Evolutionary conservation across 2,797 vertebrate genomes (phyloP).

Genomic region (Eulemur coronatus): DNA sequence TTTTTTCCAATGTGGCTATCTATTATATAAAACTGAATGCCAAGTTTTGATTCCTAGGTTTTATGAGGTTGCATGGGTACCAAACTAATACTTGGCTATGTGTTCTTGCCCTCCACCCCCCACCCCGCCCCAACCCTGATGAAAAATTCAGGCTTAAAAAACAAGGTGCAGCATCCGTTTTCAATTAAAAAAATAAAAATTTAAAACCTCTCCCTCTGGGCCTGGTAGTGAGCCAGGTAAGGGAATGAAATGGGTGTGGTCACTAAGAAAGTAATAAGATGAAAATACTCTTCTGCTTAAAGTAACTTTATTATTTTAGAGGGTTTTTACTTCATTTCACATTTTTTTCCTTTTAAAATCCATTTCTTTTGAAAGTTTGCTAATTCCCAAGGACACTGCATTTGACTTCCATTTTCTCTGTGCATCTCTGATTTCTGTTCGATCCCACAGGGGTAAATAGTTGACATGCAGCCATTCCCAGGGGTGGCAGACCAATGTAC

Average conservation of each 20-base stretch:
- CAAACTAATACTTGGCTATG: conserved; percentile 46
- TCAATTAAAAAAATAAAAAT: conserved; percentile 70
- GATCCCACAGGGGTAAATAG: conserved; percentile 68
- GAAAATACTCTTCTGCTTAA: conserved; percentile 32
- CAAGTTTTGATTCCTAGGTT: conserved; percentile 56
- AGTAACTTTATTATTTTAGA: conserved; percentile 46
- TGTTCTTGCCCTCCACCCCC: background rate
- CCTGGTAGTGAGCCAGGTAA: conserved; percentile 41
- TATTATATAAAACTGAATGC: background rate
- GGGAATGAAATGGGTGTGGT: conserved; percentile 41
- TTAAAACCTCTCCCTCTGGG: conserved; percentile 48
- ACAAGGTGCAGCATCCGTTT: conserved; percentile 71
- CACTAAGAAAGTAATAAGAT: conserved; percentile 40
- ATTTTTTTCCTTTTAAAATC: conserved; percentile 37
- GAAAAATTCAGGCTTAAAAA: conserved; percentile 60
- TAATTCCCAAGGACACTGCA: background rate
- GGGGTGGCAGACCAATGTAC: conserved; percentile 63
- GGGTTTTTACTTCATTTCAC: background rate
- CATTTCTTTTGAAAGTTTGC: conserved; percentile 50
- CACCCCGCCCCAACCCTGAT: background rate
- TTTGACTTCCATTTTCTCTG: conserved; percentile 57
- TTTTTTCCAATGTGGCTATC: conserved; percentile 35
- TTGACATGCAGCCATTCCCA: conserved; percentile 75
- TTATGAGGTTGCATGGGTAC: conserved; percentile 47
- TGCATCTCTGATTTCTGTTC: conserved; percentile 67